Base-by-base conservation (phyloP, 2,113 vertebrate genomes). In the Cavia aperea region DNA sequence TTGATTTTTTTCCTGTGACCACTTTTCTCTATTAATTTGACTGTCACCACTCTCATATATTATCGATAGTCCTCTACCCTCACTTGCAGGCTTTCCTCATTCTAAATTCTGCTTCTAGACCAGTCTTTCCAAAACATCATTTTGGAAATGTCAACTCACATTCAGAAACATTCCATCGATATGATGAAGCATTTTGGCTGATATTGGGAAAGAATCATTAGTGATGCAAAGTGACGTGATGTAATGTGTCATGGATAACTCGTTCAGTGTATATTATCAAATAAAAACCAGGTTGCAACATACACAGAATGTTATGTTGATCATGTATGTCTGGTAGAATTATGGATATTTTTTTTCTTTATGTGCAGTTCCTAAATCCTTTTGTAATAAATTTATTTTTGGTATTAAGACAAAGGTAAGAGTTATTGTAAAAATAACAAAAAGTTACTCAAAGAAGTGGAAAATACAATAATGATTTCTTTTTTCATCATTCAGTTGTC, bases 81-180 rank as follows among this genome's bases (percentile, higher is more conserved):
- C 79, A 56, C 39, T 56, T 82, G 46, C 5, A 66, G 62, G 33
- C 31, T 65, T 88, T 75, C 39, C 26, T 24, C 43, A 56, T 72
- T 66, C 43, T 43, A 86, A 83, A 68, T 46, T 49, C 63, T 73
- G 29, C 62, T 62, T 46, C 46, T 49, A 62, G 33, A 58, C 66
- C 29, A 33, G 16, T 92, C 86, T 92, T 88, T 26, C 14, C 49
- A 23, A 90, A 83, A 19, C 33, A 77, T 77, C 86, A 85, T 73
- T 75, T 89, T 93, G 65, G 75, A 83, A 92, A 79, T 83, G 68
- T 86, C 68, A 81, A 0, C 51, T 91, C 62, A 93, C 88, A 92
- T 94, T 93, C 89, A 94, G 83, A 86, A 92, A 79, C 58, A 83
- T 88, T 81, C 94, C 58, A 29, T 60, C 29, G 51, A 86, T 16